Percentiles rank a stretch among this genome's conserved stretches.
Conservation (phyloP, 2,797 vertebrate species). For the Bucorvus abyssinicus region DNA sequence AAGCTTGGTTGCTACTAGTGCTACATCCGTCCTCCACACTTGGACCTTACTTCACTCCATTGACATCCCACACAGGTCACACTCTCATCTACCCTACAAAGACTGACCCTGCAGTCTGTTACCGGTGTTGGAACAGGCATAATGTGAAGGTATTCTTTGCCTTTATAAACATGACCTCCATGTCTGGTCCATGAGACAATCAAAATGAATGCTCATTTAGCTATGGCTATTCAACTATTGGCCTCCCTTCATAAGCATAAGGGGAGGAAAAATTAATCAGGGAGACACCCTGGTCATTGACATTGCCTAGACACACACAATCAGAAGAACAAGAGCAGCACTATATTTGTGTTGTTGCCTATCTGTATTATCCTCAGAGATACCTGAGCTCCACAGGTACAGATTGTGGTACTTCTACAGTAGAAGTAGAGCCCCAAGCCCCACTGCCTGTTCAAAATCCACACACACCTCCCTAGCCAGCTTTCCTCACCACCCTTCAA, state of each 20-base stretch:
- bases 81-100: neutral
- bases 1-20: neutral
- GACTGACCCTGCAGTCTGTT: neutral
- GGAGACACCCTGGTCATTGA: neutral
- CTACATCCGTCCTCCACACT: neutral
- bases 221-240: neutral
- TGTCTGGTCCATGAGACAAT: neutral
- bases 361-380: neutral
- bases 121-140: neutral
- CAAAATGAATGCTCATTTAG: neutral
- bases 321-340: neutral
- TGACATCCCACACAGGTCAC: neutral
- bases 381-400: neutral
- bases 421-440: no score
- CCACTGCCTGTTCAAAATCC: no score
- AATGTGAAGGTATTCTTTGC: neutral
- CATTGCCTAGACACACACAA: neutral
- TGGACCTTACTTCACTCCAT: neutral
- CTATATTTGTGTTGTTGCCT: neutral
- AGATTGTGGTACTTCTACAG: neutral
- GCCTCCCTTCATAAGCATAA: neutral
- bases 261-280: neutral
- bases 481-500: no score
- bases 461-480: no score
- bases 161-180: neutral